Evolutionary conservation across 2,888 invertebrate genomes (phyloP).

Genomic region (Hydroisotoma schaefferi): DNA sequence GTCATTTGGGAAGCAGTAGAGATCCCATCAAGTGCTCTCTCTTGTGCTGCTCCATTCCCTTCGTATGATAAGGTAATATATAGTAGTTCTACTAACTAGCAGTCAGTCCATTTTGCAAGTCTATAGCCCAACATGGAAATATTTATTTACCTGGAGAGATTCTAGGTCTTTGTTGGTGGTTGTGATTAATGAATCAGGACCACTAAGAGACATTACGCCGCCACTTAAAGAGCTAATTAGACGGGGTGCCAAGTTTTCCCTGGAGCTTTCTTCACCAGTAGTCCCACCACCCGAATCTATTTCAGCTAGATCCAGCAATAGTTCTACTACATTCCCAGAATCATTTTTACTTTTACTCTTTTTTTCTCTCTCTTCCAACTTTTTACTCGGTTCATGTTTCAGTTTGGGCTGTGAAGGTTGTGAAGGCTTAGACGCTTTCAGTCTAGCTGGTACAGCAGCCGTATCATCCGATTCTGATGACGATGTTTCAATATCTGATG

Average conservation of each 20-base stretch:
- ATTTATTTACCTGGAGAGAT: conserved; percentile 15
- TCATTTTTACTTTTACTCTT: conserved; percentile 49
- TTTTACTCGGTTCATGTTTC: conserved; percentile 16
- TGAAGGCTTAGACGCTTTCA: conserved; percentile 33
- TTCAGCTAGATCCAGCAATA: conserved; percentile 41
- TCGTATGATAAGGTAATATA: too few species aligned
- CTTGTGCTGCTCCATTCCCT: too few species aligned
- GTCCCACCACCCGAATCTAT: conserved; percentile 31
- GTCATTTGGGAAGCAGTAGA: too few species aligned
- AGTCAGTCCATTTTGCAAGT: too few species aligned
- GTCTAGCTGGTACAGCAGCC: too few species aligned
- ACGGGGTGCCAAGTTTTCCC: conserved; percentile 1
- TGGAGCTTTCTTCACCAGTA: conserved; percentile 28
- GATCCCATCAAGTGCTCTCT: too few species aligned
- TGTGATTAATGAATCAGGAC: conserved; percentile 7
- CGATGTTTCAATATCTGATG: conserved; percentile 27
- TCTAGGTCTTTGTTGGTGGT: background rate
- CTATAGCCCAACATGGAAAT: too few species aligned
- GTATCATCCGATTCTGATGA: conserved; percentile 47
- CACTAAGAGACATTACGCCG: conserved; percentile 9
- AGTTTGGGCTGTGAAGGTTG: too few species aligned
- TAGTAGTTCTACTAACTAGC: too few species aligned
- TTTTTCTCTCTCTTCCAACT: conserved; percentile 50
- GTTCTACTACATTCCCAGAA: conserved; percentile 46
- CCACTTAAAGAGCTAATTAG: conserved; percentile 14